Evolutionary conservation across 2,113 vertebrate genomes (phyloP).

Genomic region (Saiga tatarica): DNA sequence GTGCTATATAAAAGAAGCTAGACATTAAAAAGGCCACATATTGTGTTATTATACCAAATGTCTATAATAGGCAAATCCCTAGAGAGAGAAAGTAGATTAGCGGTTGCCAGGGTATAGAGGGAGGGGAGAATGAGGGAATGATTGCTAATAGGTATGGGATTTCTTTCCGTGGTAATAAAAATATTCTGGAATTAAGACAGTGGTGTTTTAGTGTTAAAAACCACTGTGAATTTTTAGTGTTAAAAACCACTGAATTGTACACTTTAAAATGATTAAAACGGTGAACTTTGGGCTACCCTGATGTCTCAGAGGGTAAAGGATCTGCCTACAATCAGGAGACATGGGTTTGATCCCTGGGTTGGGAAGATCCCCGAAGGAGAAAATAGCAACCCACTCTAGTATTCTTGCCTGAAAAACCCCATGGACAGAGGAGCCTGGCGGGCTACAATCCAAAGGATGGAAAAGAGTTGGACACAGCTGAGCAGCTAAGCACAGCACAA

Average conservation of each 20-base stretch:
- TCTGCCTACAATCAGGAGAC: neutral
- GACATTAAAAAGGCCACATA: neutral
- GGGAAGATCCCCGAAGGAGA: neutral
- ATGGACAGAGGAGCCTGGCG: neutral
- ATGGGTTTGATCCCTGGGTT: neutral
- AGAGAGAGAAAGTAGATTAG: neutral
- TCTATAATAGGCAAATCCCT: neutral
- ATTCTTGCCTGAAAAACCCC: neutral
- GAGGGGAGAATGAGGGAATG: neutral
- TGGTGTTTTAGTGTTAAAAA: neutral
- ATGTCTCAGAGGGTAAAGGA: neutral
- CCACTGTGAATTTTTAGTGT: neutral
- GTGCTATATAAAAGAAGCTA: neutral
- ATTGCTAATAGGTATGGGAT: neutral
- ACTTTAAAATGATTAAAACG: neutral
- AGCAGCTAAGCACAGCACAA: neutral
- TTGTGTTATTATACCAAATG: neutral
- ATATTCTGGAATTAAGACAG: slow-evolving; percentile 3
- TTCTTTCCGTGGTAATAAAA: neutral
- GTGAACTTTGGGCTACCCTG: neutral
- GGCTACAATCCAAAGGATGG: neutral
- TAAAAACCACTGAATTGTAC: neutral
- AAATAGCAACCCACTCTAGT: neutral
- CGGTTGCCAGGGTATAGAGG: neutral
- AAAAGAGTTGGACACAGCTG: neutral